phyloP scores from a whole-genome alignment of 2,797 vertebrate species.

The Spinibarbus caldwelli region DNA sequence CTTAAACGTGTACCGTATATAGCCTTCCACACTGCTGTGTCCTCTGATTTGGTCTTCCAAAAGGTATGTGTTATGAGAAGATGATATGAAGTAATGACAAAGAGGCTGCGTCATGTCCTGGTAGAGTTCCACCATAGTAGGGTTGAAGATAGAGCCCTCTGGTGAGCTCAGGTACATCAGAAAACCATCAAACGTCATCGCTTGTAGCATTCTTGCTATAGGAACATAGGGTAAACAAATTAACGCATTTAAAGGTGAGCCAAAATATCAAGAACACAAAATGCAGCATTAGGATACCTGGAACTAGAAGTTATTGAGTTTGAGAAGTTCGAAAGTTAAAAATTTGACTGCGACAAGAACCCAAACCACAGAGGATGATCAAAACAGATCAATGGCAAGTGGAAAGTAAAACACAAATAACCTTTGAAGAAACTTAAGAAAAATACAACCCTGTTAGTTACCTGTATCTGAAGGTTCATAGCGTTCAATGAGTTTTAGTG shows the following conservation, averaged over 20 bases:
- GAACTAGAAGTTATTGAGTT: background rate
- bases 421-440: background rate
- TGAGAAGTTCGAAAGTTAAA: background rate
- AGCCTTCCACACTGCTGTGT: constrained; percentile 85
- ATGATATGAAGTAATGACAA: constrained; percentile 89
- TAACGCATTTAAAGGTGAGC: background rate
- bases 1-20: constrained; percentile 74
- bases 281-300: background rate
- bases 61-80: constrained; percentile 86
- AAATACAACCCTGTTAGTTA: constrained; percentile 59
- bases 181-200: constrained; percentile 87
- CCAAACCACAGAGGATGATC: background rate
- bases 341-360: background rate
- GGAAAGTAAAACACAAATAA: background rate
- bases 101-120: constrained; percentile 89
- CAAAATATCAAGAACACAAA: background rate
- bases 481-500: constrained; percentile 83
- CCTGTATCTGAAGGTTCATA: constrained; percentile 92
- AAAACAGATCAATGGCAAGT: background rate
- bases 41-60: constrained; percentile 88
- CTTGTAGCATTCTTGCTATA: constrained; percentile 85
- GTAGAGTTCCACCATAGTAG: constrained; percentile 76
- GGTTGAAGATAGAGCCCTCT: constrained; percentile 87
- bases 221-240: background rate
- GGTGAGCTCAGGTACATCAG: constrained; percentile 86